A percentile compares a stretch with the other conserved stretches of the same genome.
phyloP scores from a whole-genome alignment of 2,888 invertebrate genomes.

The Andrena bicolor region DNA sequence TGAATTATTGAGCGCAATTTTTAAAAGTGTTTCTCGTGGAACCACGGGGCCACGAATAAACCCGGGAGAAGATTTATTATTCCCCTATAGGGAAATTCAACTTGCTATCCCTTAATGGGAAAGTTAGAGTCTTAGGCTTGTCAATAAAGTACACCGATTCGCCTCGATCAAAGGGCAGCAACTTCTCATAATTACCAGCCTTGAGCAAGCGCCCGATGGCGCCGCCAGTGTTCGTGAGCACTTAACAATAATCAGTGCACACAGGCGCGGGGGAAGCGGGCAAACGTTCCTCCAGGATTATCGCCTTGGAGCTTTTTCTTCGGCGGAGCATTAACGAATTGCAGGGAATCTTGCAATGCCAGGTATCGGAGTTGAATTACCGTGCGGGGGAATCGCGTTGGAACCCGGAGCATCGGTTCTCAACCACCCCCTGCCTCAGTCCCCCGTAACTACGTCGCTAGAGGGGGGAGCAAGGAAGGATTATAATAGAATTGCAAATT shows the following conservation, averaged over 20 bases:
- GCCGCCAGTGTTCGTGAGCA: neutral
- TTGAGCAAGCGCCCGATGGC: neutral
- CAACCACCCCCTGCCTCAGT: neutral
- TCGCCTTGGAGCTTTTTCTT: constrained; percentile 29
- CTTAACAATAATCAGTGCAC: neutral
- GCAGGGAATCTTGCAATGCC: constrained; percentile 21
- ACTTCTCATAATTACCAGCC: constrained; percentile 41
- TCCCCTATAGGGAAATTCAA: constrained; percentile 25
- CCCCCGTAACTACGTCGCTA: no score
- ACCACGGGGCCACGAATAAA: neutral
- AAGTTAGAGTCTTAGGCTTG: constrained; percentile 23
- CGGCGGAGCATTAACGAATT: constrained; percentile 31
- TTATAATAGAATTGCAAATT: no score
- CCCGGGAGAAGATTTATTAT: constrained; percentile 17
- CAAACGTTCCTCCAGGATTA: constrained; percentile 37
- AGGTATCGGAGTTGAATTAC: neutral
- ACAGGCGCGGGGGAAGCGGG: neutral
- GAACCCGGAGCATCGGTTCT: neutral
- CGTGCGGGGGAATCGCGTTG: neutral
- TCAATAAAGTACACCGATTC: constrained; percentile 35
- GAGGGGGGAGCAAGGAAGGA: no score
- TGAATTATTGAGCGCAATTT: constrained; percentile 39
- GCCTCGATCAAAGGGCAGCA: constrained; percentile 20
- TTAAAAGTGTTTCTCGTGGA: constrained; percentile 21
- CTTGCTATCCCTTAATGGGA: constrained; percentile 38